Evolutionary conservation across 2,797 vertebrate species (phyloP).

Genomic region (Erpetoichthys calabaricus): DNA sequence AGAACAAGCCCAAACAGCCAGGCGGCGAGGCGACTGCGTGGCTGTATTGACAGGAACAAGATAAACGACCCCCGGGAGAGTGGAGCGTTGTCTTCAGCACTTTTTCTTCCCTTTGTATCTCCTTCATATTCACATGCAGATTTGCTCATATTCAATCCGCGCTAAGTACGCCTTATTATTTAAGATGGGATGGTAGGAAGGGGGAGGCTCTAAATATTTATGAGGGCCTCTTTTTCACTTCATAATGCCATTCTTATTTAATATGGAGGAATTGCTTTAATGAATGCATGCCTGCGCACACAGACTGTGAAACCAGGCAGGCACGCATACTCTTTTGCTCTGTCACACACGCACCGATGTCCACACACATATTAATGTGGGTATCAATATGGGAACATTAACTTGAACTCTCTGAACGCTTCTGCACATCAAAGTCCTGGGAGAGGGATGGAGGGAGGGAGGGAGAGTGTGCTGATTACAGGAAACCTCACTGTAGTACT

Average conservation of each 20-base stretch:
- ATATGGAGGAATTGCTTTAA: conserved; percentile 56
- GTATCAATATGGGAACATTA: no score
- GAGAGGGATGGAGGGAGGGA: no score
- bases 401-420: no score
- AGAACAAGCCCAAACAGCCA: conserved; percentile 40
- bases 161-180: conserved; percentile 38
- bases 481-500: no score
- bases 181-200: conserved; percentile 33
- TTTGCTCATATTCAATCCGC: conserved; percentile 40
- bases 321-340: conserved; percentile 14
- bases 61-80: conserved; percentile 60
- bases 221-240: conserved; percentile 40
- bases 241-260: conserved; percentile 52
- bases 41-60: conserved; percentile 45
- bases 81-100: conserved; percentile 52
- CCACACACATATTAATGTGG: neutral
- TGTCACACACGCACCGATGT: conserved; percentile 16
- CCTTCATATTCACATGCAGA: conserved; percentile 66
- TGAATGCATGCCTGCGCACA: conserved; percentile 71
- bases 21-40: conserved; percentile 27
- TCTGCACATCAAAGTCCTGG: no score
- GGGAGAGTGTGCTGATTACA: no score
- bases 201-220: conserved; percentile 52
- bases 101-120: conserved; percentile 63
- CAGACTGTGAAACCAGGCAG: conserved; percentile 56